Evolutionary conservation across 2,797 vertebrate species (phyloP).

Genomic region (Acridotheres tristis): DNA sequence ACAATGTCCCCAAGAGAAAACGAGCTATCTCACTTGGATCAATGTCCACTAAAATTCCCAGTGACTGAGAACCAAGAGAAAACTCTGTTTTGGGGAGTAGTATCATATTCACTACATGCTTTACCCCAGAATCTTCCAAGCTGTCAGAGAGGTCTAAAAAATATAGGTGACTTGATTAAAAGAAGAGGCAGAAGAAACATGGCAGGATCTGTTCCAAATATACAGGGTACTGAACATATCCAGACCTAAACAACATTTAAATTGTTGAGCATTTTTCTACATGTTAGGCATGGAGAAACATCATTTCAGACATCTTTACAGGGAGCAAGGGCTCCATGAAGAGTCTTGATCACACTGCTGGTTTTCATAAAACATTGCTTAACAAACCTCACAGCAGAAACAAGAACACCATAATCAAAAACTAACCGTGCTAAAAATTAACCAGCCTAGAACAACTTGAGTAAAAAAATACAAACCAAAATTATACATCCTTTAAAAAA

Average conservation of each 20-base stretch:
- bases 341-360: neutral
- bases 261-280: neutral
- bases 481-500: neutral
- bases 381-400: neutral
- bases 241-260: neutral
- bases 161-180: neutral
- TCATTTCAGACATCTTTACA: neutral
- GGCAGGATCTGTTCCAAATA: neutral
- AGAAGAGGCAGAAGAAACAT: neutral
- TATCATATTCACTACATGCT: neutral
- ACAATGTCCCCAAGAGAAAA: neutral
- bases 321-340: neutral
- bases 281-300: neutral
- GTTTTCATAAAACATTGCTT: neutral
- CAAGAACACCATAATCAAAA: constrained; percentile 14
- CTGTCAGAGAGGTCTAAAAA: neutral
- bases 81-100: neutral
- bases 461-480: neutral
- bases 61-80: neutral
- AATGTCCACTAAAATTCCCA: neutral
- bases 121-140: neutral
- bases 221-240: accelerated
- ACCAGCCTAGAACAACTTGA: neutral
- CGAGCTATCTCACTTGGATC: neutral
- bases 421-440: neutral